Percentiles rank a stretch among this genome's conserved stretches.
phyloP scores from a whole-genome alignment of 2,113 vertebrate species.

The Acanthisitta chloris region DNA sequence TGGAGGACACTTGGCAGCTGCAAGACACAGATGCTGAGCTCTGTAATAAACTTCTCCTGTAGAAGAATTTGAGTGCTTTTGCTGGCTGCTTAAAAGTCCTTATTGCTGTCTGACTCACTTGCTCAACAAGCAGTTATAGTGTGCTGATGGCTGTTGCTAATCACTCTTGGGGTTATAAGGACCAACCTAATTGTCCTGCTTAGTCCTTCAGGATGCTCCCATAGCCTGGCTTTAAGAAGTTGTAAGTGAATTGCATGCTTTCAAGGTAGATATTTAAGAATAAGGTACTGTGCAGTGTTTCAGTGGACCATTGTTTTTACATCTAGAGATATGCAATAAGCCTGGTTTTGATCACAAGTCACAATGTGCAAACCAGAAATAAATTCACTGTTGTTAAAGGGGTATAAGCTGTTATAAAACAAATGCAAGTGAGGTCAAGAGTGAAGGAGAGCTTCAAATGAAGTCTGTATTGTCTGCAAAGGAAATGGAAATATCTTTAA shows the following conservation, averaged over 20 bases:
- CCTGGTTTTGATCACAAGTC: slow-evolving; percentile 62
- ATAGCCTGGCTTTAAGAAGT: slow-evolving; percentile 14
- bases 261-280: not conserved
- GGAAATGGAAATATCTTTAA: not conserved
- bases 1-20: slow-evolving; percentile 81
- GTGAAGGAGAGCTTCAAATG: not conserved
- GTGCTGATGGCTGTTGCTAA: slow-evolving; percentile 56
- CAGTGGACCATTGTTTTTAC: slow-evolving; percentile 3
- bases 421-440: not conserved
- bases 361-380: slow-evolving; percentile 61
- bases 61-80: slow-evolving; percentile 67
- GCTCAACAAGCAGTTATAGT: slow-evolving; percentile 50
- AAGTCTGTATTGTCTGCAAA: not conserved
- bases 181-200: slow-evolving; percentile 37
- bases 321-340: slow-evolving; percentile 41
- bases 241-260: not conserved
- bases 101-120: slow-evolving; percentile 63
- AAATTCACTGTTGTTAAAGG: slow-evolving; percentile 37
- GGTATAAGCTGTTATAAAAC: slow-evolving; percentile 12
- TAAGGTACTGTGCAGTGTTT: not conserved
- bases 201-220: slow-evolving; percentile 17
- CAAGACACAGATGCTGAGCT: slow-evolving; percentile 79
- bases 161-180: slow-evolving; percentile 32
- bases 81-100: slow-evolving; percentile 74
- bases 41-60: slow-evolving; percentile 60